A percentile compares a stretch with the other conserved stretches of the same genome.
These are phyloP conservation scores for Eurystomus gularis DNA, from an alignment of 2,113 vertebrate genomes.

Conservation along the genomic window DNA sequence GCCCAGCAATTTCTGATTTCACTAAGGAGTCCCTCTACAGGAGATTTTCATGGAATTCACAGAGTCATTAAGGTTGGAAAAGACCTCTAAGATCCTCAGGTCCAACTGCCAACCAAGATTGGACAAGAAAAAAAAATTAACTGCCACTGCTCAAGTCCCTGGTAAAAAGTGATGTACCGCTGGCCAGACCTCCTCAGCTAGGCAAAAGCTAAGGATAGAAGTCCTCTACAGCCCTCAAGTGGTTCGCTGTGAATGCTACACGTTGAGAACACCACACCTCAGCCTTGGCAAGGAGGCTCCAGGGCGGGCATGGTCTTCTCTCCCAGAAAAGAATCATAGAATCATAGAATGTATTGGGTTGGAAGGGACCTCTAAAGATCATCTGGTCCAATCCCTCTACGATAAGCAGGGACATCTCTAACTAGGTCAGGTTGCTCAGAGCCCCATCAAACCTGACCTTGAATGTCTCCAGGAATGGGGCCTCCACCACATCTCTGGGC, in stretches of 20 bases:
- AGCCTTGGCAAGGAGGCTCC: neutral
- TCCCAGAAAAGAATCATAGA: neutral
- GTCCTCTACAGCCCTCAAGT: constrained; percentile 43
- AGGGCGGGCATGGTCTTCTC: rapidly evolving
- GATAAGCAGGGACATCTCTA: no score
- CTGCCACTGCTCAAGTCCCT: neutral
- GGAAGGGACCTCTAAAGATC: no score
- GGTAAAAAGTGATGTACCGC: rapidly evolving
- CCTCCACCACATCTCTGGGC: no score
- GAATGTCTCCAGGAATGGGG: no score
- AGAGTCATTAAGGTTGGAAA: no score
- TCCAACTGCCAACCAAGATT: neutral
- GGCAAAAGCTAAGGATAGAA: rapidly evolving
- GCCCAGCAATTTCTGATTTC: neutral
- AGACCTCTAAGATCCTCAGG: no score
- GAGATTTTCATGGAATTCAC: neutral
- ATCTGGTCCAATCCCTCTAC: no score
- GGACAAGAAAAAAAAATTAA: neutral
- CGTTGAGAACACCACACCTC: rapidly evolving
- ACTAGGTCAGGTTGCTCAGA: no score
- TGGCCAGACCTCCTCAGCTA: rapidly evolving
- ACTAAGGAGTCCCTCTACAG: neutral
- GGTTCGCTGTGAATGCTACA: neutral
- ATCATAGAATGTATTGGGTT: no score
- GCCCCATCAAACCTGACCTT: no score